Base-by-base conservation (phyloP, 2,888 invertebrate genomes). In the Bhutanitis thaidina region DNA sequence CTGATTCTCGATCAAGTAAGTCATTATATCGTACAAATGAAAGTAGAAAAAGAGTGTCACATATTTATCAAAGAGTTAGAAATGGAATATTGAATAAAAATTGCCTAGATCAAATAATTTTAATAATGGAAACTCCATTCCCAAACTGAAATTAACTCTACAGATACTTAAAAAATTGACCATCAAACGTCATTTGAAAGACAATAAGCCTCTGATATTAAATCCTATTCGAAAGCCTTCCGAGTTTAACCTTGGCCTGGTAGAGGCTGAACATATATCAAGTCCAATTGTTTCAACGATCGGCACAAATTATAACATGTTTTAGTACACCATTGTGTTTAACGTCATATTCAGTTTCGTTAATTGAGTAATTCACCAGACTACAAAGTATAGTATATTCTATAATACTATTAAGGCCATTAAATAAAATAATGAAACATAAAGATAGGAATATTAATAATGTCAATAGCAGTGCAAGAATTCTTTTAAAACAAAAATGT, bases 221-320 rank as follows among this genome's bases (percentile, higher is more conserved):
- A 52, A 52, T 52, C 36, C 46, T 45, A 41, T 52, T 46, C 46
- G 36, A 20, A 20, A 20, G 20, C 20, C 20, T 20, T 20, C 20
- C 5, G 5, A 41, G 32, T 32, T 8, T 12, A 52, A 37, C 51
- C 51, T 52, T 52, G 51, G 51, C 51, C 51, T 29, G 41, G 36
- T 37, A 40, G 13, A 16, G 32, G 46, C 30, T 32, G 46, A 41
- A 52, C 41, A 36, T 37, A 46, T 51, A 52, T 52, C 51, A 36
- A 46, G 41, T 46, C 16, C 46, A 20, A 52, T 52, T 52, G 51
- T 52, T 52, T 16, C 20, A 30, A 52, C 51, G 37, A 52, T 52
- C 51, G 45, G 40, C 34, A 10, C 13, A 41, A 46, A 46, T 32
- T 46, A 46, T 41, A 46, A 25, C 37, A 41, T 43, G 40, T 45